A percentile compares a stretch with the other conserved stretches of the same genome.
Conservation (phyloP, 2,888 invertebrate genomes). For the Polyommatus icarus region DNA sequence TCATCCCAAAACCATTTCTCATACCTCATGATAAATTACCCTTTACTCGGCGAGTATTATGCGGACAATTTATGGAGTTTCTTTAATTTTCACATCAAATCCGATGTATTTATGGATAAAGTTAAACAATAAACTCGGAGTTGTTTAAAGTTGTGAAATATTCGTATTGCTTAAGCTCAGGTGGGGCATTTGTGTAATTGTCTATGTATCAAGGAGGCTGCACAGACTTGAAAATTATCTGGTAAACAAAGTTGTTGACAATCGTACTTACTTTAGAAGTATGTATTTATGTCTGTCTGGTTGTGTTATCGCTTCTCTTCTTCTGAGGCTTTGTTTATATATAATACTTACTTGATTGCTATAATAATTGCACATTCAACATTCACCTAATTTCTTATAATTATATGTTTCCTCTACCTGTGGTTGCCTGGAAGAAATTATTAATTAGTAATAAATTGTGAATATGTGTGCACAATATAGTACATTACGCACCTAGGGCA, state of each 20-base stretch:
- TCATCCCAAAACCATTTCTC: background rate
- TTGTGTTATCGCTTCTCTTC: too few relatives aligned
- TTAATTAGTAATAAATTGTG: too few relatives aligned
- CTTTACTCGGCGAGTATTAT: background rate
- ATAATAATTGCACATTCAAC: too few relatives aligned
- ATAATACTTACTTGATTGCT: too few relatives aligned
- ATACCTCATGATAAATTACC: slow-evolving; percentile 17
- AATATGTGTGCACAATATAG: too few relatives aligned
- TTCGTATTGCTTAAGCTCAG: slow-evolving; percentile 8
- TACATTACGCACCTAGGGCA: too few relatives aligned
- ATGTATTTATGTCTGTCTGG: too few relatives aligned
- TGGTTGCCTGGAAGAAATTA: too few relatives aligned
- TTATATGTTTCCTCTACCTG: too few relatives aligned
- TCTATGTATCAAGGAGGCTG: background rate
- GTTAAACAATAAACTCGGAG: slow-evolving; percentile 26
- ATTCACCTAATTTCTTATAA: too few relatives aligned
- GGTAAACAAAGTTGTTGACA: background rate
- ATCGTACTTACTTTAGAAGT: background rate
- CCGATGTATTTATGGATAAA: slow-evolving; percentile 57
- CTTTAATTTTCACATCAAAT: slow-evolving; percentile 30
- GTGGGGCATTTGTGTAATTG: slow-evolving; percentile 1
- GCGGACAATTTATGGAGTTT: slow-evolving; percentile 15
- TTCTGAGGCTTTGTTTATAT: too few relatives aligned
- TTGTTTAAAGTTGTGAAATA: slow-evolving; percentile 35
- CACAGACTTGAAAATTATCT: background rate